Evolutionary conservation across 2,888 invertebrate species (phyloP), one percentile per base, ranked within the genome.

Genomic region (Platycnemis pennipes): DNA sequence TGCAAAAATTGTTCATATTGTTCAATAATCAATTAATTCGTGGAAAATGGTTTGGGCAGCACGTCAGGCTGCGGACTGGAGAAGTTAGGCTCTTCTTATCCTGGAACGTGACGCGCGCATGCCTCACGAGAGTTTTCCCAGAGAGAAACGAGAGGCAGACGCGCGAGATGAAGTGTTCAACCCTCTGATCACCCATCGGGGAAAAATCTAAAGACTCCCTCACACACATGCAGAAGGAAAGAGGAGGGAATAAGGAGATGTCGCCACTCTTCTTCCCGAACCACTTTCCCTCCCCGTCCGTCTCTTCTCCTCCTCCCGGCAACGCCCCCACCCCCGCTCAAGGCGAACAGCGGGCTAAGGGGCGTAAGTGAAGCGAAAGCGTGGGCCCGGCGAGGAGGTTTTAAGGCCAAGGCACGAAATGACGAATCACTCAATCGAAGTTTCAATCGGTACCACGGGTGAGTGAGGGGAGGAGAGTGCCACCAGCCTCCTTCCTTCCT

Each of bases 351-450:
- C n/a, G n/a, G n/a, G n/a, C n/a, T n/a, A n/a, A n/a, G 77, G 26
- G 22, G 13, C 77, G 77, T 8, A 37, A 77, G 77, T 77, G 31
- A 13, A 77, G 77, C 77, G 2, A 16, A 7, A 77, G 77, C 11
- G 0, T 31, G 77, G 77, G 31, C 31, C 11, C 77, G 31, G n/a
- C 31, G 31, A 37, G 77, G 77, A 77, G 77, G 77, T 77, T 77
- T 77, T 77, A 37, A 37, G 77, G 77, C 37, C 63, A 8, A 77
- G 77, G 77, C 63, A 22, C 44, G 91, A 91, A 91, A 91, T 91
- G 91, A 91, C 91, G 91, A 91, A 91, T 91, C 91, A 91, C 69
- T 91, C 91, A 91, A 91, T 91, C 91, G 91, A 44, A 91, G 91
- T 91, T 91, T 91, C 91, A 91, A 91, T 91, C 91, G 69, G 91